These are phyloP conservation scores for Marronus borbonicus DNA, from an alignment of 2,888 invertebrate genomes.

Conservation along the genomic window DNA sequence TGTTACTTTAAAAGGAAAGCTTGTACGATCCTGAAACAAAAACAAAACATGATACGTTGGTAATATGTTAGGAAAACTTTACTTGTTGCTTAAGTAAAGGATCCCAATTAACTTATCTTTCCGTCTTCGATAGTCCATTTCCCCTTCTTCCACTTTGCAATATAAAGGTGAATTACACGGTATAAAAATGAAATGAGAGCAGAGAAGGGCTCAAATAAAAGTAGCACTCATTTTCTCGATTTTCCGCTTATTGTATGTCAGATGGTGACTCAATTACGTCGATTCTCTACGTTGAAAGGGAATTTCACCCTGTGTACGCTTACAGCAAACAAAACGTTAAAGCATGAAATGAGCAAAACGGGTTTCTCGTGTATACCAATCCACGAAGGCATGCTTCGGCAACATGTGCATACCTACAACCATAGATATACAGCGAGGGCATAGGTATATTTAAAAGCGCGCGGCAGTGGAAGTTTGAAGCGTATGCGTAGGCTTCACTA, in stretches of 20 bases:
- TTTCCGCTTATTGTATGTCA: constrained; percentile 52
- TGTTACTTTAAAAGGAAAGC: too few species aligned
- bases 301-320: constrained; percentile 48
- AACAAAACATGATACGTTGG: too few species aligned
- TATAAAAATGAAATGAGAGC: background rate
- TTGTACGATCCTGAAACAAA: background rate
- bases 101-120: too few species aligned
- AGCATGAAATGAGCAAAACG: constrained; percentile 52
- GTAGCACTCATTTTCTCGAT: constrained; percentile 42
- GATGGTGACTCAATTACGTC: constrained; percentile 49
- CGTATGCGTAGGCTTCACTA: constrained; percentile 25
- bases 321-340: constrained; percentile 51
- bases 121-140: too few species aligned
- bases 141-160: too few species aligned
- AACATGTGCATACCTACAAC: constrained; percentile 6
- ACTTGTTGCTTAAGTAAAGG: too few species aligned
- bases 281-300: constrained; percentile 49
- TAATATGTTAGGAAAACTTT: background rate
- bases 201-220: constrained; percentile 23
- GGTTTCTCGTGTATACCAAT: constrained; percentile 19
- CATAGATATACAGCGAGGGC: background rate
- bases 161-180: too few species aligned
- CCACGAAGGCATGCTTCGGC: constrained; percentile 29
- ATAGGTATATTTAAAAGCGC: constrained; percentile 5
- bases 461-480: background rate